Conservation (phyloP, 2,888 invertebrate species). For the Eupithecia abbreviata region DNA sequence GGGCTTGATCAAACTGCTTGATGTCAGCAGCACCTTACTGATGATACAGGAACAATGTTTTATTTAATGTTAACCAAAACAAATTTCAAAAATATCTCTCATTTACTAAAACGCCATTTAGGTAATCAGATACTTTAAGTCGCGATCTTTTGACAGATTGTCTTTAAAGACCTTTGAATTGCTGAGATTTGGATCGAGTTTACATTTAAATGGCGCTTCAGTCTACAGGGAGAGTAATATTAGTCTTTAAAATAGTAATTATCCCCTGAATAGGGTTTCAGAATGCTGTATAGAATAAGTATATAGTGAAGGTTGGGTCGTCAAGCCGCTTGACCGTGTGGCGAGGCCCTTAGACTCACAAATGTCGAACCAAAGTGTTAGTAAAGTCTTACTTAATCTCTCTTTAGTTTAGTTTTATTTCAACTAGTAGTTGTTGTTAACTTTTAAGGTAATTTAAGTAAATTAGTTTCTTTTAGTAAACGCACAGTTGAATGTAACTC, state of each 20-base stretch:
- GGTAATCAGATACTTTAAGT: neutral
- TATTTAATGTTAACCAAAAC: neutral
- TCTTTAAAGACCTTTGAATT: neutral
- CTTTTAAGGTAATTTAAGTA: constrained; percentile 2
- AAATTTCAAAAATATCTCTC: neutral
- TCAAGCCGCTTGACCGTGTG: constrained; percentile 10
- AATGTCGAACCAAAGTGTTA: constrained; percentile 14
- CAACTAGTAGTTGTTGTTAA: neutral
- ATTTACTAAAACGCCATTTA: neutral
- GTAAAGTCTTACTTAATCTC: neutral
- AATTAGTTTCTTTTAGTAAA: neutral
- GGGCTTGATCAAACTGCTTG: neutral
- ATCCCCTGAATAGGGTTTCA: neutral
- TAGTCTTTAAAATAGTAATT: neutral
- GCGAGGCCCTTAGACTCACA: neutral
- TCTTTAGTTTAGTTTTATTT: neutral
- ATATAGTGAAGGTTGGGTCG: neutral
- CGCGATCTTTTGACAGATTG: neutral
- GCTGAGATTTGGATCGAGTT: neutral
- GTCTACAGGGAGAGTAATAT: neutral
- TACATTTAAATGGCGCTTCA: neutral
- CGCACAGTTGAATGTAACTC: constrained; percentile 9
- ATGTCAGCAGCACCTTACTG: neutral
- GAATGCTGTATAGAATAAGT: neutral
- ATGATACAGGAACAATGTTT: neutral